These are phyloP conservation scores for Archips crataeganus DNA, from an alignment of 2,888 invertebrate species.

Conservation along the genomic window DNA sequence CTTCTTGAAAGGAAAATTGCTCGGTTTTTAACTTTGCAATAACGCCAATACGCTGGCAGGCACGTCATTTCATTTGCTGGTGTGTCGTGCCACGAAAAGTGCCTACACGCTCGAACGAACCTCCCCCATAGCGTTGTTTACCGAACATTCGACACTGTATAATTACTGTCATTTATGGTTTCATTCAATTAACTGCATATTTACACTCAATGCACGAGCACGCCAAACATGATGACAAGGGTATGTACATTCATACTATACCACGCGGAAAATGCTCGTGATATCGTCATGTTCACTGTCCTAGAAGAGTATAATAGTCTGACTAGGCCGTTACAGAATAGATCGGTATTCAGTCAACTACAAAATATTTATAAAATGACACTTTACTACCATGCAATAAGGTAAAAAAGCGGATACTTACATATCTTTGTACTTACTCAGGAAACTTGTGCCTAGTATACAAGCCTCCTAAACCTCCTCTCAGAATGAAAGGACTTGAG, in stretches of 20 bases:
- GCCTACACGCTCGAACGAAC: slow-evolving; percentile 16
- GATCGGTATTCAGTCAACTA: background rate
- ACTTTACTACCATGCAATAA: no score
- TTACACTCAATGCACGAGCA: slow-evolving; percentile 51
- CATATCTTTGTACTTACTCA: no score
- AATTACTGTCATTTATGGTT: slow-evolving; percentile 55
- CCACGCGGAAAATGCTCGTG: slow-evolving; percentile 19
- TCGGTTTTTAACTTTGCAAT: slow-evolving; percentile 10
- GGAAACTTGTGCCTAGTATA: no score
- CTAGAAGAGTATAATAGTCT: slow-evolving; percentile 22
- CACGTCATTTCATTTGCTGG: slow-evolving; percentile 19
- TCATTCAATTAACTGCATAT: slow-evolving; percentile 64
- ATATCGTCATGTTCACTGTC: slow-evolving; percentile 19
- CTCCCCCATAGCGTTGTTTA: slow-evolving; percentile 51
- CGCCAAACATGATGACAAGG: slow-evolving; percentile 45
- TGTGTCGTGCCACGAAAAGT: background rate
- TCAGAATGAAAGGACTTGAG: no score
- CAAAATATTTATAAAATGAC: background rate
- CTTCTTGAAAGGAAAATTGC: slow-evolving; percentile 1
- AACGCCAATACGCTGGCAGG: background rate
- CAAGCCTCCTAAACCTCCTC: no score
- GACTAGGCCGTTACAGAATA: slow-evolving; percentile 7
- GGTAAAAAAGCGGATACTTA: no score
- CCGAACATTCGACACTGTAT: slow-evolving; percentile 53
- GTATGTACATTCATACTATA: slow-evolving; percentile 20